Percentiles rank a stretch among this genome's conserved stretches.
phyloP scores from a whole-genome alignment of 1,140 invertebrate genomes.

The Bombus cullumanus region DNA sequence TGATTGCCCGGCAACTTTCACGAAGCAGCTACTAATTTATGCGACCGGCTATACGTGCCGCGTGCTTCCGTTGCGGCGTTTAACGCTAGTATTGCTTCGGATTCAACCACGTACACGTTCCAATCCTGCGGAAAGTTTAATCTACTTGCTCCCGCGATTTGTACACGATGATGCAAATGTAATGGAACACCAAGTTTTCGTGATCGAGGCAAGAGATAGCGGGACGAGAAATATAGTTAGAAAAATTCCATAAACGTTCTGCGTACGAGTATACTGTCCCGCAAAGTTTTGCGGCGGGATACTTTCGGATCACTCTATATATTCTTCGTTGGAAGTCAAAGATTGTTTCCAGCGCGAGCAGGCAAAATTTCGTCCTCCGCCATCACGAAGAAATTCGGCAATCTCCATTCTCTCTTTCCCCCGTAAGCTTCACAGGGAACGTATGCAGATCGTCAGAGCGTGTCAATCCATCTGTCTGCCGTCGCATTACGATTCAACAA shows the following conservation, averaged over 20 bases:
- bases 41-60: neutral
- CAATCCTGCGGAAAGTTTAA: neutral
- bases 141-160: neutral
- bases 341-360: neutral
- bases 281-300: neutral
- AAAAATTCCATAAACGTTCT: neutral
- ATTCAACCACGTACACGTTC: neutral
- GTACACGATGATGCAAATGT: neutral
- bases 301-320: neutral
- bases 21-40: conserved; percentile 36
- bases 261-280: neutral
- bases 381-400: neutral
- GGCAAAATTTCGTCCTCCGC: neutral
- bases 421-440: neutral
- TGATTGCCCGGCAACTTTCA: conserved; percentile 21
- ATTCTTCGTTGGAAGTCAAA: neutral
- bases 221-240: neutral
- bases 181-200: neutral
- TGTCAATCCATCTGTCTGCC: conserved; percentile 40
- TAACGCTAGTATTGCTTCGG: neutral
- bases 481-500: conserved; percentile 39
- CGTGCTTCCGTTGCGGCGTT: neutral
- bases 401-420: neutral
- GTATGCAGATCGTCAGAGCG: conserved; percentile 24
- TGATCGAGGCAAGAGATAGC: neutral